A percentile compares a stretch with the other conserved stretches of the same genome.
phyloP scores from a whole-genome alignment of 2,888 invertebrate species.

The Boloria selene region DNA sequence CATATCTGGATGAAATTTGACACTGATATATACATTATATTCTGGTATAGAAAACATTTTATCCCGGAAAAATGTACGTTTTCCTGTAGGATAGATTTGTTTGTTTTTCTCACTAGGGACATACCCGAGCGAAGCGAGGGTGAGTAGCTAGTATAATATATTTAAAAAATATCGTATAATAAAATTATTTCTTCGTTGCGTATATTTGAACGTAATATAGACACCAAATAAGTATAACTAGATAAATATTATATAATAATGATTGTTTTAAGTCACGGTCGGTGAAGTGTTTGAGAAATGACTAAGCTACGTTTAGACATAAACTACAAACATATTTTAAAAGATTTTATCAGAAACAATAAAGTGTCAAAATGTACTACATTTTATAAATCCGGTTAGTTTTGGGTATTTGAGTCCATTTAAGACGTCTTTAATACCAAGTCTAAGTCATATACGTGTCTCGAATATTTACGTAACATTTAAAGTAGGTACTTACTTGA shows the following conservation, averaged over 20 bases:
- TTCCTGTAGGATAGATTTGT: too few relatives aligned
- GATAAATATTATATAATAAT: constrained; percentile 19
- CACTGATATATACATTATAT: too few relatives aligned
- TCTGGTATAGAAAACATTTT: too few relatives aligned
- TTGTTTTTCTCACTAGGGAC: too few relatives aligned
- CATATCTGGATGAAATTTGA: too few relatives aligned
- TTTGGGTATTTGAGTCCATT: constrained; percentile 38
- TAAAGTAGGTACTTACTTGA: background rate
- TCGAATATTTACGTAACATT: constrained; percentile 37
- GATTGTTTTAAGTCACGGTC: constrained; percentile 10
- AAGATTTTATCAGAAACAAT: constrained; percentile 31
- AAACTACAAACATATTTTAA: constrained; percentile 13
- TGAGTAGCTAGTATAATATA: too few relatives aligned
- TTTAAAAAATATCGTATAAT: too few relatives aligned
- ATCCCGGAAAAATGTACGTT: too few relatives aligned
- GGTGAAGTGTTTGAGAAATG: constrained; percentile 19
- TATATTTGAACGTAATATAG: too few relatives aligned
- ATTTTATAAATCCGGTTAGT: constrained; percentile 38
- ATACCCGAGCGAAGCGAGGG: too few relatives aligned
- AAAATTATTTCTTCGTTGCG: too few relatives aligned
- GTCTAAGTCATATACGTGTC: constrained; percentile 43
- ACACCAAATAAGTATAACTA: constrained; percentile 3
- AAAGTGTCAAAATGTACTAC: constrained; percentile 30
- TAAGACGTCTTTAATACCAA: constrained; percentile 38
- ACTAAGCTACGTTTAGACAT: constrained; percentile 12